Base-by-base conservation (phyloP, 2,113 vertebrate genomes). In the Pterophyllum scalare region DNA sequence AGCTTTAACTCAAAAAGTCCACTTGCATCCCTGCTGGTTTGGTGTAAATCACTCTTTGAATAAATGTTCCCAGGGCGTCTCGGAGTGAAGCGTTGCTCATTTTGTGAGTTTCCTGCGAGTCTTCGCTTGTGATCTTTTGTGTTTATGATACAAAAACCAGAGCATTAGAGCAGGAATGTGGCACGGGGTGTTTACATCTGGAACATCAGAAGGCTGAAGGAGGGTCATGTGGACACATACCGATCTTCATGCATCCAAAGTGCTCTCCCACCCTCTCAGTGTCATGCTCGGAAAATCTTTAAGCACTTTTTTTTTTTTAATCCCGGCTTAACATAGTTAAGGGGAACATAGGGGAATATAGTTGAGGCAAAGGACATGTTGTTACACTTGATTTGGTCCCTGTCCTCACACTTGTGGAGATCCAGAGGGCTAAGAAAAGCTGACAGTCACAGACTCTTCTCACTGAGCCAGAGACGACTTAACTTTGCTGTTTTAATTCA, bases 171-270 rank as follows among this genome's bases (percentile, higher is more conserved):
- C 54, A 28, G 52, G 31, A 61, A 58, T 43, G 61, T 59, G 46
- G 19, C 65, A 80, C 6, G 28, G 70, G 28, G 61, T 83, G 89
- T 91, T 87, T 83, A 88, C 77, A 81, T 83, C 13, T 76, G 74
- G 59, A 67, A 2, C 31, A 56, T 74, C 11, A 13, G 40, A 49
- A 67, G 81, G 38, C n/a, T n/a, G 6, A 13, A 5, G 9, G 70
- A 4, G 43, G 74, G 82, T 83, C 77, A 76, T 14, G 1, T 14
- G 67, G 67, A 82, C 75, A 81, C 75, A 75, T 90, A 85, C 84
- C 85, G 82, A 60, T 28, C 72, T 33, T 46, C 67, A 60, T n/a
- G 43, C 24, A 52, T 75, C 77, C 80, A 59, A 4, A 46, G 33
- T 11, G 26, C 7, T 84, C 82, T 86, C 60, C 75, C 49, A 70